phyloP scores from a whole-genome alignment of 2,888 invertebrate genomes.

The Perizoma flavofasciatum region DNA sequence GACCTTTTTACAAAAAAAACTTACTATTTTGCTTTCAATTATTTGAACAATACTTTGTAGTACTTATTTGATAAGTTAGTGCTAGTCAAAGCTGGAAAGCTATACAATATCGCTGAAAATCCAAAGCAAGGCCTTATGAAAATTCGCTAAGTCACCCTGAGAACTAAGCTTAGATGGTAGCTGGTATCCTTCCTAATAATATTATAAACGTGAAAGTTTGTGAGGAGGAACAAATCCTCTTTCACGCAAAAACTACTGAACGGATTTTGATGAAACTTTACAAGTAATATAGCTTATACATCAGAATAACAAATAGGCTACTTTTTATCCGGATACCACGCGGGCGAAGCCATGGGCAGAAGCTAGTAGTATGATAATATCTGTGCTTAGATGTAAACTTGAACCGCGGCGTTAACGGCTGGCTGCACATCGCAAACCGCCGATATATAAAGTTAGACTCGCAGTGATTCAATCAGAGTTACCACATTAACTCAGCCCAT shows the following conservation, averaged over 20 bases:
- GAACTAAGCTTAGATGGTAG: neutral
- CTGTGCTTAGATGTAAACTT: conserved; percentile 1
- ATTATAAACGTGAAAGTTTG: too few relatives aligned
- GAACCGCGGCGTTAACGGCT: conserved; percentile 1
- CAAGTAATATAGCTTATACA: too few relatives aligned
- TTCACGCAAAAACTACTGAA: too few relatives aligned
- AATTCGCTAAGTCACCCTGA: conserved; percentile 1
- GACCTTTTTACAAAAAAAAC: conserved; percentile 16
- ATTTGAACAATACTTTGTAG: neutral
- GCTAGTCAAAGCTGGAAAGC: too few relatives aligned
- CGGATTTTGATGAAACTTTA: too few relatives aligned
- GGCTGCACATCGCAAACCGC: conserved; percentile 18
- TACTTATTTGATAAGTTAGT: neutral
- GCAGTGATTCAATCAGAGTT: conserved; percentile 33
- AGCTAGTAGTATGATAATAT: too few relatives aligned
- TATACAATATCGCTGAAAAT: neutral
- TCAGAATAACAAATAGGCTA: too few relatives aligned
- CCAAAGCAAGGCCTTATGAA: neutral
- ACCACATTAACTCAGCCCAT: conserved; percentile 31
- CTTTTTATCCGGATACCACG: too few relatives aligned
- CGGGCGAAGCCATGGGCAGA: too few relatives aligned
- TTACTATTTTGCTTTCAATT: neutral
- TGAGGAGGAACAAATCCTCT: too few relatives aligned
- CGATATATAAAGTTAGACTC: conserved; percentile 22
- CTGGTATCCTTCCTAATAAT: too few relatives aligned